phyloP scores from a whole-genome alignment of 2,797 vertebrate species.

The Siniperca scherzeri region DNA sequence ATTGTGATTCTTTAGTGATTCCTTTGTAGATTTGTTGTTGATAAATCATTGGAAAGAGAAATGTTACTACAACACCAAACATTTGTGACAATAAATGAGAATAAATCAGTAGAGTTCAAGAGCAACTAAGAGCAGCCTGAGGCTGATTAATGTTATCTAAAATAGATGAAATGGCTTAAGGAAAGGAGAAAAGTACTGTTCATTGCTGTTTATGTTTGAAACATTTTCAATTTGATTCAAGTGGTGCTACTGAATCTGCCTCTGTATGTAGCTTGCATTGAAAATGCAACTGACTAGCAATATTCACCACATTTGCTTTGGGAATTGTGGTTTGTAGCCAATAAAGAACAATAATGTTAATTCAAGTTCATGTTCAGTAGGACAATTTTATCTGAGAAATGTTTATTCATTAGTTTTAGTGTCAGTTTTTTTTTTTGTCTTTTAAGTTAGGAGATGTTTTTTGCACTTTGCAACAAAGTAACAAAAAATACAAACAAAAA shows the following conservation, averaged over 20 bases:
- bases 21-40: neutral
- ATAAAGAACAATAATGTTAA: neutral
- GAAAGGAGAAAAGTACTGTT: constrained; percentile 1
- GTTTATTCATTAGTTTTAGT: neutral
- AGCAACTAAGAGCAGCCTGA: neutral
- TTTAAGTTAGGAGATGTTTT: neutral
- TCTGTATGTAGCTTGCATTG: neutral
- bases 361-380: neutral
- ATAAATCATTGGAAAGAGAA: neutral
- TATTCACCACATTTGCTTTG: neutral
- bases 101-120: neutral
- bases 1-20: neutral
- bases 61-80: neutral
- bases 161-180: neutral
- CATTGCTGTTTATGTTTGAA: constrained; percentile 39
- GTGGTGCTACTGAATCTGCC: neutral
- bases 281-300: neutral
- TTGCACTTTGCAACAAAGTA: neutral
- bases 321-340: neutral
- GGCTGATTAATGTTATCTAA: constrained; percentile 5
- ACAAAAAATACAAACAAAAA: neutral
- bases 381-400: neutral
- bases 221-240: constrained; percentile 6
- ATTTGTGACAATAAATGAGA: neutral
- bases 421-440: neutral